Base-by-base conservation (phyloP, 2,797 vertebrate genomes). In the Urophycis tenuis region DNA sequence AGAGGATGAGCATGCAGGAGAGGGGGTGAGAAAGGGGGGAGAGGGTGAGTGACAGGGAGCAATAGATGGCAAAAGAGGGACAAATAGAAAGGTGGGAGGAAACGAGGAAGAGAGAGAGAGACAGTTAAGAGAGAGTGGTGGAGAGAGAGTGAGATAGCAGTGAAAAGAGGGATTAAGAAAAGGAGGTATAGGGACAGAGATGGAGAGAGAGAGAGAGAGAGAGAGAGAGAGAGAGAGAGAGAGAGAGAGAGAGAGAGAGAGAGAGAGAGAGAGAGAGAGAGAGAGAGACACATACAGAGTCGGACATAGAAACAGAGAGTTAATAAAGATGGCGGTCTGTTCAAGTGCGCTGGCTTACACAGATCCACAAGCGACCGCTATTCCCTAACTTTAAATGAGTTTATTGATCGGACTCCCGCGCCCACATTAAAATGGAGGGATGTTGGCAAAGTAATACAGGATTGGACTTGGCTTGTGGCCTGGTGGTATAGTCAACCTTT, bases 341-440 rank as follows among this genome's bases (percentile, higher is more conserved):
- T n/a, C n/a, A n/a, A n/a, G n/a, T n/a, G n/a, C n/a, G n/a, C n/a
- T n/a, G n/a, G n/a, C n/a, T n/a, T 69, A 45, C 25, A 71, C 29
- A 70, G 22, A 53, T 30, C 53, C 73, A 34, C 32, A 74, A 78
- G 22, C 30, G 39, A 2, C 33, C 17, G 31, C 17, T n/a, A 45
- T 25, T 15, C 33, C n/a, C 73, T 35, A 22, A 36, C 34, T 49
- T 25, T 67, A 76, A 72, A 77, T 81, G 1, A 72, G 34, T 73
- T 77, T 70, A 74, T 74, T 49, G 70, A 82, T 77, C 69, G n/a
- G 2, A 75, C 41, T 22, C 19, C 6, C 3, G 25, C 64, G 17
- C 31, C 32, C 36, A 41, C 2, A 19, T 70, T 71, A 12, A 69
- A 71, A 33, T 25, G 32, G 45, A 29, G 31, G 39, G 39, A 41